Conservation (phyloP, 2,113 vertebrate species). For the Cephalopterus ornatus region DNA sequence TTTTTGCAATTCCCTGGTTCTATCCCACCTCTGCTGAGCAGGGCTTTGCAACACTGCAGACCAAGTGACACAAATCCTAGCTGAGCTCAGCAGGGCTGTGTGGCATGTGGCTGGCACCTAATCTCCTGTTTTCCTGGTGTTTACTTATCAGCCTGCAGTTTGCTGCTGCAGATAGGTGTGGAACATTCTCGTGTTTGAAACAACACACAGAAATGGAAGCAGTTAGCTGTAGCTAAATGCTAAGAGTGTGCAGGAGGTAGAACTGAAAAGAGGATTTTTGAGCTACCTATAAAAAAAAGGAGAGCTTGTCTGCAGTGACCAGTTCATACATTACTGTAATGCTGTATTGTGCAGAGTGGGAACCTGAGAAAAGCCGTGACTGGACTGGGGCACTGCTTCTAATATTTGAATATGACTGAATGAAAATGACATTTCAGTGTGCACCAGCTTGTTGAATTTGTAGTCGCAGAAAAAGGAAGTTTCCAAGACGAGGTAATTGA, state of each 20-base stretch:
- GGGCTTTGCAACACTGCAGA: background rate
- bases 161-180: background rate
- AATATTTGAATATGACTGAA: background rate
- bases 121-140: background rate
- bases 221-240: background rate
- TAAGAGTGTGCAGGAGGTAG: fast-evolving
- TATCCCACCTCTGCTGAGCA: background rate
- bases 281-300: background rate
- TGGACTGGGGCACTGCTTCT: background rate
- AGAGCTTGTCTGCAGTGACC: background rate
- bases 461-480: background rate
- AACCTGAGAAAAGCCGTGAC: background rate
- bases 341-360: background rate
- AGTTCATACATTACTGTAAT: fast-evolving
- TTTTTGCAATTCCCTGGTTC: too few relatives aligned
- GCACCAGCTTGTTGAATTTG: background rate
- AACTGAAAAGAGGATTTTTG: background rate
- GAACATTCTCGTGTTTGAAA: background rate
- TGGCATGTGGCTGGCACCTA: background rate
- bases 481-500: background rate
- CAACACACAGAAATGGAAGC: background rate
- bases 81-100: background rate
- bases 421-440: background rate
- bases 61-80: background rate
- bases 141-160: background rate